A percentile compares a stretch with the other conserved stretches of the same genome.
Evolutionary conservation across 2,797 vertebrate species (phyloP).

Genomic region (Alectoris magna): DNA sequence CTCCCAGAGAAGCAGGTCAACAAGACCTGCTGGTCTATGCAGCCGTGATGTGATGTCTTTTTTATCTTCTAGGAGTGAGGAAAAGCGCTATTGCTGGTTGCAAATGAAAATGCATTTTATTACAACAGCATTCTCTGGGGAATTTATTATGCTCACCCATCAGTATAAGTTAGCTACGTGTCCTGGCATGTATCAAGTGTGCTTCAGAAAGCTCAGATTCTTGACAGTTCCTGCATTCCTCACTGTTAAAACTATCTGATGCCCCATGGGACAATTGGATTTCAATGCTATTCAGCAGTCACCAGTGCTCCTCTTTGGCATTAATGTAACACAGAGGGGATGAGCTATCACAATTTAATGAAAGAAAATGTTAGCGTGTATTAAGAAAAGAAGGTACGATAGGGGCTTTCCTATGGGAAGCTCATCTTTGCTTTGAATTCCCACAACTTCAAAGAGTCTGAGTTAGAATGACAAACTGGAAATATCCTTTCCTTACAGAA

Average conservation of each 20-base stretch:
- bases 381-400: background rate
- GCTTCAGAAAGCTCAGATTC: background rate
- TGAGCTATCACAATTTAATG: background rate
- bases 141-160: background rate
- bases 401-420: background rate
- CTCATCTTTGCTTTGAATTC: background rate
- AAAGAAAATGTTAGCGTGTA: background rate
- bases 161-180: background rate
- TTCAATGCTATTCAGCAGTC: background rate
- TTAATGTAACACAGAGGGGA: background rate
- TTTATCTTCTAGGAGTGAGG: background rate
- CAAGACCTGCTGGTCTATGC: too few relatives aligned
- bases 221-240: background rate
- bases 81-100: background rate
- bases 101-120: background rate
- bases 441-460: constrained; percentile 5
- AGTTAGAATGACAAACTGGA: background rate
- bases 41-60: background rate
- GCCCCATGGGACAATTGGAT: background rate
- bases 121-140: background rate
- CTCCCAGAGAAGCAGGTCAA: background rate
- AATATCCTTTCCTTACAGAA: background rate
- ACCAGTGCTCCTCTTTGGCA: background rate
- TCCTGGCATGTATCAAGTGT: background rate
- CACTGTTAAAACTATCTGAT: background rate